Base-by-base conservation (phyloP, 1,140 invertebrate species). In the Drosophila nasuta region DNA sequence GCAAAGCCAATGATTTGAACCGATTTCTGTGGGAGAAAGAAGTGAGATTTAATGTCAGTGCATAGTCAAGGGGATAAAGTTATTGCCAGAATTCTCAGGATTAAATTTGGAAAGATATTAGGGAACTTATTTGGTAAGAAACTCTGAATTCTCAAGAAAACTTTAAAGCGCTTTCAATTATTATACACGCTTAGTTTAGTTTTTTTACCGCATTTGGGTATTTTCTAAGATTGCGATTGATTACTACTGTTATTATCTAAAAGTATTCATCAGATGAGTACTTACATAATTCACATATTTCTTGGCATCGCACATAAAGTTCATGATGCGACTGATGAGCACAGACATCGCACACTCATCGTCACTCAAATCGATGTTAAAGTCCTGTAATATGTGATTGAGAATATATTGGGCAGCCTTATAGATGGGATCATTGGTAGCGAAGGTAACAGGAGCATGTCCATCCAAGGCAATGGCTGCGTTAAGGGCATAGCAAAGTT, bases 381-480 rank as follows among this genome's bases (percentile, higher is more conserved):
- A 75, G 0, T 79, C 83, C 1, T 49, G 60, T 11, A 92, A 35
- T 20, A 92, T 91, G 25, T 92, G 56, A 51, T 86, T 79, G 43
- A 82, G 71, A 2, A 92, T 92, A 2, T 82, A 92, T 13, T 91
- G 77, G 1, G 91, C 91, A 3, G 91, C 88, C 69, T 92, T 92
- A 28, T 92, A 92, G 45, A 92, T 92, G 13, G 91, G 86, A 76
- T 92, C 91, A 35, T 88, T 73, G 7, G 75, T 45, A 1, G 78
- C 59, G 41, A 91, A 90, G 4, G 75, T 82, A 5, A 91, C 43
- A 3, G 71, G 58, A 0, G 70, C 30, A 41, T 78, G 60, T 3
- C 83, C 79, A 35, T 91, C 82, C 68, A 92, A 58, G 13, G 79
- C 77, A 17, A 92, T 81, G n/a, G 87, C 89, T 1, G 89, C 76